Conservation (phyloP, 2,888 invertebrate genomes). For the Hymenopus coronatus region DNA sequence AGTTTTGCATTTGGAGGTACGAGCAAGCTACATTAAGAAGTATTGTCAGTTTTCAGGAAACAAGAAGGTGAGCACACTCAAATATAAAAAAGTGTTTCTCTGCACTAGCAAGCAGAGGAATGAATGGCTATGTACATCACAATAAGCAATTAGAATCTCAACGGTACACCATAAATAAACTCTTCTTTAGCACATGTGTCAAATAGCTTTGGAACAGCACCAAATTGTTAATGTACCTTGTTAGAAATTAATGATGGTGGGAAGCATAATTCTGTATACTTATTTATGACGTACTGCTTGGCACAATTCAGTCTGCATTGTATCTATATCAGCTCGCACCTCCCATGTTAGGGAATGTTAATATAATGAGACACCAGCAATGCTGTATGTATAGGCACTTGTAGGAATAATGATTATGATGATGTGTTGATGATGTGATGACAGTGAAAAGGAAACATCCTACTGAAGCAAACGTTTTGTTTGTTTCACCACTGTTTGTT, state of each 20-base stretch:
- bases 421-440: background rate
- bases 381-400: background rate
- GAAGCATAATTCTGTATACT: background rate
- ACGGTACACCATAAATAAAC: background rate
- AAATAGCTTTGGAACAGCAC: background rate
- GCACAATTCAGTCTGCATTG: background rate
- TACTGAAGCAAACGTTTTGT: background rate
- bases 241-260: background rate
- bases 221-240: background rate
- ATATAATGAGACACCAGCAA: background rate
- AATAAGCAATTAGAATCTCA: background rate
- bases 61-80: background rate
- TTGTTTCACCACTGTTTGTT: background rate
- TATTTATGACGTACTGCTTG: background rate
- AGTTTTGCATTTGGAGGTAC: background rate
- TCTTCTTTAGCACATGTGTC: background rate
- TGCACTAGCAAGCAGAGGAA: background rate
- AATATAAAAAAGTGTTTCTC: background rate
- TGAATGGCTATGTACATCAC: background rate
- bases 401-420: background rate
- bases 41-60: background rate
- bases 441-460: background rate
- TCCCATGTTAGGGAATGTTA: background rate
- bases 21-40: background rate
- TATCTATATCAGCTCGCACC: background rate